These are phyloP conservation scores for Danio aesculapii DNA, from an alignment of 2,797 vertebrate genomes.

Conservation along the genomic window DNA sequence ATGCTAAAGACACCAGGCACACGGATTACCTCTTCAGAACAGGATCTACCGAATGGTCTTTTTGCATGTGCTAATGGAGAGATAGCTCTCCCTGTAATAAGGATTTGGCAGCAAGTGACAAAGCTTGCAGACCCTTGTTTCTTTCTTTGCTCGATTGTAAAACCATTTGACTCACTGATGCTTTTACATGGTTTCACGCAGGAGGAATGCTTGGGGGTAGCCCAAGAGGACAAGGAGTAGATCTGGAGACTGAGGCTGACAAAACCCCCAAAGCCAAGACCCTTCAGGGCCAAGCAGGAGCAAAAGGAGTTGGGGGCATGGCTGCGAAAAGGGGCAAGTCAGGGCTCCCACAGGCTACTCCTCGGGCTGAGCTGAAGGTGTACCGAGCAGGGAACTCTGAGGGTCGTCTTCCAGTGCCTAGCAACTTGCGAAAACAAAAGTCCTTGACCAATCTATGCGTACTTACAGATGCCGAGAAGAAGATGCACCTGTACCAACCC, in stretches of 20 bases:
- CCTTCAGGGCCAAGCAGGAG: conserved; percentile 66
- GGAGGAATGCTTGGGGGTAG: conserved; percentile 89
- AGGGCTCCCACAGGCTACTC: conserved; percentile 75
- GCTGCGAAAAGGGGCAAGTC: conserved; percentile 81
- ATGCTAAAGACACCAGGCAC: conserved; percentile 45
- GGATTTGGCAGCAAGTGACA: conserved; percentile 38
- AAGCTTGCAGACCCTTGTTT: conserved; percentile 21
- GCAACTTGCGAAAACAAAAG: conserved; percentile 90
- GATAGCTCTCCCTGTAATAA: conserved; percentile 37
- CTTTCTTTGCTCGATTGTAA: conserved; percentile 41
- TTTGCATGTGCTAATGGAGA: conserved; percentile 22
- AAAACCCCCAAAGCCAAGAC: conserved; percentile 44
- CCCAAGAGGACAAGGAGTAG: conserved; percentile 84
- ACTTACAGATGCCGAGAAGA: conserved; percentile 94
- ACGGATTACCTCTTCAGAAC: conserved; percentile 49
- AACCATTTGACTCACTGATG: conserved; percentile 71
- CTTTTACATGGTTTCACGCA: conserved; percentile 86
- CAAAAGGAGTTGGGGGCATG: conserved; percentile 75
- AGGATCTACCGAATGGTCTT: conserved; percentile 25
- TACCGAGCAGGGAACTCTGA: conserved; percentile 72
- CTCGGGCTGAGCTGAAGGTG: conserved; percentile 78
- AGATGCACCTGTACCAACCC: conserved; percentile 90
- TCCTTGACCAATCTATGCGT: conserved; percentile 92
- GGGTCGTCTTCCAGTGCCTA: conserved; percentile 79
- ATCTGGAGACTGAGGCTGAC: conserved; percentile 76